phyloP scores from a whole-genome alignment of 2,113 vertebrate species.

The Crotalus helleri region DNA sequence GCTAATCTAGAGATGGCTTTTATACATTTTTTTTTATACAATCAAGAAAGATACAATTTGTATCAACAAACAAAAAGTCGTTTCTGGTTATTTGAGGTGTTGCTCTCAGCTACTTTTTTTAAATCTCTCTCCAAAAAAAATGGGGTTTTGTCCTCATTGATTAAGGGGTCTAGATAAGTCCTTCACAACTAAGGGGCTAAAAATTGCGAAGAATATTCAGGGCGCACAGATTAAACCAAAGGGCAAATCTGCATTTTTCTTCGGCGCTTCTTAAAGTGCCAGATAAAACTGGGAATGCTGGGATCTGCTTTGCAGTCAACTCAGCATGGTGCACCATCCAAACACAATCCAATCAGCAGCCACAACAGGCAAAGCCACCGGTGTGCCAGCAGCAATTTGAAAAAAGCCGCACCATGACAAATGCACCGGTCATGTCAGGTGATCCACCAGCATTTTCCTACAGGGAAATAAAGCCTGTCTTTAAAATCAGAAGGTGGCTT shows the following conservation, averaged over 20 bases:
- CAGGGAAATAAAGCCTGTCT: not conserved
- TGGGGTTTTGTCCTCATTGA: conserved; percentile 40
- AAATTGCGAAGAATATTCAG: not conserved
- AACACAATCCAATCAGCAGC: not conserved
- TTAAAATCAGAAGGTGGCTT: not conserved
- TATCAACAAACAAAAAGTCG: conserved; percentile 99
- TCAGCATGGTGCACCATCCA: not conserved
- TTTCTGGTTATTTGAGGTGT: conserved; percentile 96
- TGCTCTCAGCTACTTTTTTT: conserved; percentile 84
- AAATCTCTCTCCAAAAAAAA: conserved; percentile 51
- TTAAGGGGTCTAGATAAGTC: conserved; percentile 30
- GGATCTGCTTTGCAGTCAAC: not conserved
- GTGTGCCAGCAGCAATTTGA: not conserved
- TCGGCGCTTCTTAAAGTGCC: not conserved
- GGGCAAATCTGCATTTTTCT: not conserved
- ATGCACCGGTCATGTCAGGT: too few relatives aligned
- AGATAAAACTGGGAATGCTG: not conserved
- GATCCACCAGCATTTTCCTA: not conserved
- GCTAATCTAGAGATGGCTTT: conserved; percentile 82
- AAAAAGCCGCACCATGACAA: not conserved
- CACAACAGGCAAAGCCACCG: not conserved
- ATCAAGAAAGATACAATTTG: conserved; percentile 99
- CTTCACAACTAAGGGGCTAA: not conserved
- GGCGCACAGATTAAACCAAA: not conserved
- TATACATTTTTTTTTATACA: conserved; percentile 93